phyloP scores from a whole-genome alignment of 1,140 invertebrate species.

The Drosophila mauritiana region DNA sequence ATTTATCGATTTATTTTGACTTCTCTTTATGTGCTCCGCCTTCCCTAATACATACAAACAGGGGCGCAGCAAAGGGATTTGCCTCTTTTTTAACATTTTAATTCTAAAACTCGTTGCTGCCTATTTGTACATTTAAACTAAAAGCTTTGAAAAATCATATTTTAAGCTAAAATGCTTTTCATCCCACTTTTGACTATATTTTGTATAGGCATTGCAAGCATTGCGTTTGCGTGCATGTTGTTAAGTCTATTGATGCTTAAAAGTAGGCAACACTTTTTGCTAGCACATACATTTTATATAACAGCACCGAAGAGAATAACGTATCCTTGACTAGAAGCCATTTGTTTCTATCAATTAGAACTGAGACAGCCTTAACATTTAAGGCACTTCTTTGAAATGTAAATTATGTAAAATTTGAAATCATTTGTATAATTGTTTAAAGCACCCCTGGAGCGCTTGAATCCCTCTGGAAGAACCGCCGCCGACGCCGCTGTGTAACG shows the following conservation, averaged over 20 bases:
- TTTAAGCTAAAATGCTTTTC: no score
- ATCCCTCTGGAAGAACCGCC: not conserved
- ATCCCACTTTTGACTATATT: not conserved
- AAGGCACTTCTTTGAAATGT: no score
- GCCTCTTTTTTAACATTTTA: not conserved
- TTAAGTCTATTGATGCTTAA: not conserved
- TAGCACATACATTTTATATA: not conserved
- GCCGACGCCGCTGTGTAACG: slow-evolving; percentile 9
- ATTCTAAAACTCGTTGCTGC: not conserved
- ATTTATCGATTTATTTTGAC: slow-evolving; percentile 83
- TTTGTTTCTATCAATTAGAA: not conserved
- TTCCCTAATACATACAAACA: slow-evolving; percentile 49
- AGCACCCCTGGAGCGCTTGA: not conserved
- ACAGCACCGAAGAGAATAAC: no score
- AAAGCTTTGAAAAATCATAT: no score
- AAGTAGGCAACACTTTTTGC: not conserved
- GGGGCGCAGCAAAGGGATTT: slow-evolving; percentile 2
- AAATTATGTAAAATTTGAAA: not conserved
- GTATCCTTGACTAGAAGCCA: no score
- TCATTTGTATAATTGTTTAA: not conserved
- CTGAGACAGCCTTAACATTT: not conserved
- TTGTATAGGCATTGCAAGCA: not conserved
- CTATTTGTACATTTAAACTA: no score
- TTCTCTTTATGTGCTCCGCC: slow-evolving; percentile 63
- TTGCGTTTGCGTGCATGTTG: no score